Evolutionary conservation across 2,888 invertebrate species (phyloP), one percentile per base, ranked within the genome.

Genomic region (Pristionchus exspectatus): DNA sequence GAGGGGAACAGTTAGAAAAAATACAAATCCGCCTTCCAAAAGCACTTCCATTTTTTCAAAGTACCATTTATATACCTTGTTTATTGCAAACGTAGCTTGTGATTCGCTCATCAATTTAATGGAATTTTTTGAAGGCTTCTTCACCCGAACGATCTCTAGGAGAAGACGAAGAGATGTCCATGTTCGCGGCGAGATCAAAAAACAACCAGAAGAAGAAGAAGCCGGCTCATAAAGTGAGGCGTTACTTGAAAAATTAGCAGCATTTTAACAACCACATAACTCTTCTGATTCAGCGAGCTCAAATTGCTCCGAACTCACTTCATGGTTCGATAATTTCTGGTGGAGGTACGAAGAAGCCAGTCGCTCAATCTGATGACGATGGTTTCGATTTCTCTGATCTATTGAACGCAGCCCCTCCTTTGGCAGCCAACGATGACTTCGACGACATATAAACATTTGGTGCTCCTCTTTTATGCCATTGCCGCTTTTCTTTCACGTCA

Each of bases 81-180:
- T 50, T 3, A 3, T 9, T 50, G 44, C 44, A 10, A 9, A 50
- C 3, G 12, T 50, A 50, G 44, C 44, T 3, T 1, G 12, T 10
- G 10, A 50, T 50, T 50, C 44, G 12, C 44, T 50, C 44, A 50
- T 10, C 10, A 50, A 50, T 50, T 50, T 50, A 50, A 50, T 50
- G 44, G 12, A 50, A 50, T 3, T 7, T 21, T 63, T 90, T 91
- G 10, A 77, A 92, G 92, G 92, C 90, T 14, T 92, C 92, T 56
- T 93, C 92, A 4, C 92, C 92, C 81, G 91, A 91, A 38, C 89
- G 91, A 83, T 91, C 91, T 33, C 90, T 93, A 9, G 92, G 92
- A 33, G 92, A 93, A 81, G 92, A 93, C 69, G 92, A 93, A 87
- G 92, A 92, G 83, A 89, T 93, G 81, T 92, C 91, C 21, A 69